These are phyloP conservation scores for Leptinotarsa haldemani DNA, from an alignment of 2,888 invertebrate species.

Conservation along the genomic window DNA sequence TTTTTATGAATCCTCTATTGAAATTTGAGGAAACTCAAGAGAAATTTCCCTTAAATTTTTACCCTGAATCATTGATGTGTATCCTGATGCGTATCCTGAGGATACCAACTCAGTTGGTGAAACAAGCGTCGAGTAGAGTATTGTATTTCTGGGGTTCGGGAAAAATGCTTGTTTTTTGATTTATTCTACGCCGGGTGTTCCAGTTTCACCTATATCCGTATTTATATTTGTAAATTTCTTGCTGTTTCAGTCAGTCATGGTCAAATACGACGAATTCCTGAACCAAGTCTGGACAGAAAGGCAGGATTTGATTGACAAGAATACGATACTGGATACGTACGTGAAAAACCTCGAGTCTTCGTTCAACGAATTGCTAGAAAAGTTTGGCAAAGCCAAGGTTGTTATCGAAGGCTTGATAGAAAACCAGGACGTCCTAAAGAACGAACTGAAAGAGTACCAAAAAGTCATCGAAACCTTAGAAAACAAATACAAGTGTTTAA, in stretches of 20 bases:
- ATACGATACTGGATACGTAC: conserved; percentile 51
- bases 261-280: conserved; percentile 57
- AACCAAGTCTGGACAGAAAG: conserved; percentile 55
- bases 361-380: conserved; percentile 57
- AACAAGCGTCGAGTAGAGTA: no score
- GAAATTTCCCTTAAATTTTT: no score
- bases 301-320: conserved; percentile 52
- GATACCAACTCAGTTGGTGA: no score
- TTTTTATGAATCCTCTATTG: no score
- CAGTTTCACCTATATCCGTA: no score
- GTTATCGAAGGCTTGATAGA: conserved; percentile 56
- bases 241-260: conserved; percentile 46
- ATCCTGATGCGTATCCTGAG: no score
- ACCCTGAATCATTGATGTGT: no score
- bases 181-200: no score
- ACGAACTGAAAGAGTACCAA: conserved; percentile 54
- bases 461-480: conserved; percentile 50
- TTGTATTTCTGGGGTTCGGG: no score
- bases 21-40: no score
- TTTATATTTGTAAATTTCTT: no score
- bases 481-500: conserved; percentile 52
- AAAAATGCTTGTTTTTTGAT: no score
- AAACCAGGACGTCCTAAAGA: conserved; percentile 56
- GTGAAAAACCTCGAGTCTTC: conserved; percentile 57
- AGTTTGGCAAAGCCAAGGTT: conserved; percentile 58